phyloP scores from a whole-genome alignment of 2,888 invertebrate genomes.

The Cephonodes hylas region DNA sequence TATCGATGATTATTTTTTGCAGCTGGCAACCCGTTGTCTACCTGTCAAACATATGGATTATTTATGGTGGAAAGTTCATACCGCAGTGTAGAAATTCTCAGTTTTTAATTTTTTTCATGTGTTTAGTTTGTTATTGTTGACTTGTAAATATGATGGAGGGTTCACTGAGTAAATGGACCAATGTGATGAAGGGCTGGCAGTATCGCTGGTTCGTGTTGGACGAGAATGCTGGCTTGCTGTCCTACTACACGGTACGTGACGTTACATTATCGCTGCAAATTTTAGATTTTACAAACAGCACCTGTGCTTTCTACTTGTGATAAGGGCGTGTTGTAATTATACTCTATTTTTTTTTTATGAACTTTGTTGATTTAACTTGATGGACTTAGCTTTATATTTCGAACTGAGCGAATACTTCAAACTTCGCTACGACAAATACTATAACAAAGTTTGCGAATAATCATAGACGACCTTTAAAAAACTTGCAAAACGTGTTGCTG shows the following conservation, averaged over 20 bases:
- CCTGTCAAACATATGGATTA: constrained; percentile 72
- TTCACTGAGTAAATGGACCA: constrained; percentile 97
- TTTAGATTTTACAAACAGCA: background rate
- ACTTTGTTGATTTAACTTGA: background rate
- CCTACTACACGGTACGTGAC: constrained; percentile 97
- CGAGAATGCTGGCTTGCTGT: constrained; percentile 96
- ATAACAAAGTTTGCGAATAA: constrained; percentile 3
- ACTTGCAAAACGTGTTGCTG: background rate
- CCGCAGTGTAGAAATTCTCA: constrained; percentile 63
- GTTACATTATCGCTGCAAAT: constrained; percentile 31
- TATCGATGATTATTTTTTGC: constrained; percentile 24
- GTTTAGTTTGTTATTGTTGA: constrained; percentile 57
- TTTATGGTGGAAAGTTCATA: constrained; percentile 58
- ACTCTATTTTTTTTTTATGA: background rate
- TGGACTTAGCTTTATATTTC: background rate
- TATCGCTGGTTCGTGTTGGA: constrained; percentile 99
- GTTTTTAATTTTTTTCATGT: constrained; percentile 65
- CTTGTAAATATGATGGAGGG: constrained; percentile 89
- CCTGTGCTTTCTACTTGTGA: background rate
- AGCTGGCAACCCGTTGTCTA: constrained; percentile 40
- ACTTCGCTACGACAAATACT: background rate
- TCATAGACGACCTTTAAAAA: background rate
- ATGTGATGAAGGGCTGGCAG: constrained; percentile 99
- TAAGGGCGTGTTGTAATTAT: background rate
- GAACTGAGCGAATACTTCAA: background rate